Conservation (phyloP, 2,888 invertebrate genomes). For the Apotomis turbidana region DNA sequence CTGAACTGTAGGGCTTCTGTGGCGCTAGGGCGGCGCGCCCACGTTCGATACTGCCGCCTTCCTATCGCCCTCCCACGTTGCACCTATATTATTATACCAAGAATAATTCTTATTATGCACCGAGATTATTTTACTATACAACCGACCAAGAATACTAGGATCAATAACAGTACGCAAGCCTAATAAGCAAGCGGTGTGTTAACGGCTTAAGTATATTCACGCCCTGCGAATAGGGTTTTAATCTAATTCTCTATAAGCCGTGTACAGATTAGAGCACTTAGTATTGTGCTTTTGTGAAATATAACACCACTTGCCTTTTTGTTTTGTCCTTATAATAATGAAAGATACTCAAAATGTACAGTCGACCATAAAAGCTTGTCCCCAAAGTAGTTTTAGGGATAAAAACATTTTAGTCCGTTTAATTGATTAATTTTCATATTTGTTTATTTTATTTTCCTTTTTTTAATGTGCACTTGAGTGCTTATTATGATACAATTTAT, state of each 20-base stretch:
- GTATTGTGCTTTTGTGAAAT: background rate
- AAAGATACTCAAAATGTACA: too few species aligned
- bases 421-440: too few species aligned
- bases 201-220: background rate
- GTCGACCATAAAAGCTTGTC: too few species aligned
- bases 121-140: slow-evolving; percentile 11
- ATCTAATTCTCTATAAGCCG: background rate
- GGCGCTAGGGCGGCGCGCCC: slow-evolving; percentile 79
- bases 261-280: background rate
- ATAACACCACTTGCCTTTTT: background rate
- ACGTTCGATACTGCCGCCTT: slow-evolving; percentile 81
- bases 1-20: slow-evolving; percentile 76
- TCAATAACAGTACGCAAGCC: slow-evolving; percentile 3
- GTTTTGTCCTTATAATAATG: too few species aligned
- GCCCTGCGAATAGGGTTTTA: background rate
- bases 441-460: too few species aligned
- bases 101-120: slow-evolving; percentile 25
- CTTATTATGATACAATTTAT: too few species aligned
- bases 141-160: background rate
- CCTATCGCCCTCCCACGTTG: slow-evolving; percentile 79
- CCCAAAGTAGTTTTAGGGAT: too few species aligned
- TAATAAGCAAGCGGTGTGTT: slow-evolving; percentile 11
- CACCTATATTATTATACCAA: slow-evolving; percentile 61
- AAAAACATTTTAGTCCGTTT: too few species aligned
- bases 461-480: too few species aligned